phyloP scores from a whole-genome alignment of 2,113 vertebrate species.

The Hippocampus mohnikei region DNA sequence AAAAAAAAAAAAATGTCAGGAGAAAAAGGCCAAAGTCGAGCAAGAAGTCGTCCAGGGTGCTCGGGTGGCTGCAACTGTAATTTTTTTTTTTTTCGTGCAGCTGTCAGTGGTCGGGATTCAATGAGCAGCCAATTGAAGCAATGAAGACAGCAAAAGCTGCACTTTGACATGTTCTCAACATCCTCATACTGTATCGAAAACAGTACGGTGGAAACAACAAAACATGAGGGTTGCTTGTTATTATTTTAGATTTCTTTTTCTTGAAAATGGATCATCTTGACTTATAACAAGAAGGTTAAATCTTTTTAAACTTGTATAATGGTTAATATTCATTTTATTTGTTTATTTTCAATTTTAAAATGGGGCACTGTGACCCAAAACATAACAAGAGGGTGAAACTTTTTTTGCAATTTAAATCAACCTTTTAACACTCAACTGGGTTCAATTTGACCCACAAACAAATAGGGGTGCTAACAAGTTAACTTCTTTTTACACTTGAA shows the following conservation, averaged over 20 bases:
- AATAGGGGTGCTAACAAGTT: too few species aligned
- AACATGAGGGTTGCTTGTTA: too few species aligned
- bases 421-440: too few species aligned
- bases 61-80: conserved; percentile 63
- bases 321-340: not conserved
- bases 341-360: too few species aligned
- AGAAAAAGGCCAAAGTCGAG: conserved; percentile 30
- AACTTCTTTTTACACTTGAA: too few species aligned
- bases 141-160: not conserved
- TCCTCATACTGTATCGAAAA: not conserved
- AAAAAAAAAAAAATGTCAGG: not conserved
- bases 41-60: conserved; percentile 36
- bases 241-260: too few species aligned
- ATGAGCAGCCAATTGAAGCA: not conserved
- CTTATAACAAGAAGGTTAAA: too few species aligned
- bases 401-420: too few species aligned
- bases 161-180: not conserved
- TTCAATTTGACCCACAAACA: too few species aligned
- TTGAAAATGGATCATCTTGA: too few species aligned
- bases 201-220: not conserved
- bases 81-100: conserved; percentile 48
- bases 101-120: conserved; percentile 21
- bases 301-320: too few species aligned
- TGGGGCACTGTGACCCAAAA: not conserved
- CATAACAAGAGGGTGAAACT: not conserved